Evolutionary conservation across 2,888 invertebrate genomes (phyloP), one percentile per base, ranked within the genome.

Genomic region (Andrena camellia): DNA sequence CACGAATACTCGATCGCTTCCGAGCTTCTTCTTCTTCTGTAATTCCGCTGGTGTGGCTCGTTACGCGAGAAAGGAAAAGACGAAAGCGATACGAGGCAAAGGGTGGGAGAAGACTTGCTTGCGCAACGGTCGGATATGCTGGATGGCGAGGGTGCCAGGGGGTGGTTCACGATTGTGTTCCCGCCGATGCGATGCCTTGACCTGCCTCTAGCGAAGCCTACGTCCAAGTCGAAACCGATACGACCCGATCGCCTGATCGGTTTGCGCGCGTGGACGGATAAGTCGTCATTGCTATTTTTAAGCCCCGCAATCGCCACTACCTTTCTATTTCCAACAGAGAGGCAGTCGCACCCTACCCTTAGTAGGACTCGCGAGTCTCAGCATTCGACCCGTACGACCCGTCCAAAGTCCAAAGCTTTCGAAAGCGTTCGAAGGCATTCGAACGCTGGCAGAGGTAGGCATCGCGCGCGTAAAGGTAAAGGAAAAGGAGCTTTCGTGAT

Each of bases 221-320:
- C 83, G 86, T 52, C 54, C 70, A 50, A 50, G 71, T 72, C 79
- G 59, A 60, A 83, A 78, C 77, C 72, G 70, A 83, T 63, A 63
- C 73, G 73, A 75, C 31, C 62, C 75, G 77, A 86, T 86, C 78
- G 59, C 31, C 60, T 81, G 76, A 86, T 86, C 79, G 60, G 68
- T 60, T 66, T 50, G 60, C 48, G 63, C 86, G 86, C 86, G 84
- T 84, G 77, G 81, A 86, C 86, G 81, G 60, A 82, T 78, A 71
- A 80, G 81, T 80, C 84, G 86, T 86, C 86, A 86, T 86, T 67
- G 86, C 86, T 86, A 86, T 86, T 86, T 86, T 86, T 86, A 84
- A 86, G 86, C 73, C 69, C n/a, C 31, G 17, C 70, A 20, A 77
- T 74, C 80, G 71, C 54, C 26, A 70, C 82, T 78, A 84, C 86